Conservation (phyloP, 2,888 invertebrate genomes). For the Oxytorus armatus region DNA sequence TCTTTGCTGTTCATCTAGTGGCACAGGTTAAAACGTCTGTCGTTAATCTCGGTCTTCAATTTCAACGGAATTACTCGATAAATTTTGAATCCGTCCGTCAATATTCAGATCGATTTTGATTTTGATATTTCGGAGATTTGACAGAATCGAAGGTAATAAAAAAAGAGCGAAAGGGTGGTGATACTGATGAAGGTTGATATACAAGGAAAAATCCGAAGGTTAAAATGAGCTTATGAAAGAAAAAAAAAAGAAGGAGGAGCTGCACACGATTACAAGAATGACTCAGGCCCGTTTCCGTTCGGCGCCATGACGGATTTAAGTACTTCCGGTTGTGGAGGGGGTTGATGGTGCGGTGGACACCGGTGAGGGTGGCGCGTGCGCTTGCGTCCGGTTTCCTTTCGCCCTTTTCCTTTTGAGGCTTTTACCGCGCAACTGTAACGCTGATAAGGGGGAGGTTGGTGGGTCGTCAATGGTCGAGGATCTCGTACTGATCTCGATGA, state of each 20-base stretch:
- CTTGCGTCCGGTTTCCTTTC: slow-evolving; percentile 65
- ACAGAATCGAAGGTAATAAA: no score
- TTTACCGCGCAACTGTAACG: slow-evolving; percentile 34
- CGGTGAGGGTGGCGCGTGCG: slow-evolving; percentile 77
- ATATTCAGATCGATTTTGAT: no score
- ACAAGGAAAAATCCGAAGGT: slow-evolving; percentile 24
- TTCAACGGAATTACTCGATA: no score
- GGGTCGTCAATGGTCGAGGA: slow-evolving; percentile 66
- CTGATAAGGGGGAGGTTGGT: not conserved
- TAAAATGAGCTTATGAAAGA: slow-evolving; percentile 67
- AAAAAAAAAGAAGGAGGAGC: slow-evolving; percentile 77
- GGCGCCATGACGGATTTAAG: slow-evolving; percentile 82
- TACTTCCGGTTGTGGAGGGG: slow-evolving; percentile 77
- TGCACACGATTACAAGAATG: slow-evolving; percentile 80
- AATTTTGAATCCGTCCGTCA: no score
- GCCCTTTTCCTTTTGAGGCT: slow-evolving; percentile 57
- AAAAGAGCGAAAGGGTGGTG: no score
- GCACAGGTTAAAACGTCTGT: no score
- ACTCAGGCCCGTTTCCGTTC: slow-evolving; percentile 81
- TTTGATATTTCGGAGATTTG: no score
- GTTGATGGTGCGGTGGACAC: slow-evolving; percentile 22
- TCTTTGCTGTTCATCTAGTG: no score
- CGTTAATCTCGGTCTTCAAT: no score
- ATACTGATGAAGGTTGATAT: no score
- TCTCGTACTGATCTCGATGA: slow-evolving; percentile 59